phyloP scores from a whole-genome alignment of 2,797 vertebrate species.

The Brachymystax lenok region DNA sequence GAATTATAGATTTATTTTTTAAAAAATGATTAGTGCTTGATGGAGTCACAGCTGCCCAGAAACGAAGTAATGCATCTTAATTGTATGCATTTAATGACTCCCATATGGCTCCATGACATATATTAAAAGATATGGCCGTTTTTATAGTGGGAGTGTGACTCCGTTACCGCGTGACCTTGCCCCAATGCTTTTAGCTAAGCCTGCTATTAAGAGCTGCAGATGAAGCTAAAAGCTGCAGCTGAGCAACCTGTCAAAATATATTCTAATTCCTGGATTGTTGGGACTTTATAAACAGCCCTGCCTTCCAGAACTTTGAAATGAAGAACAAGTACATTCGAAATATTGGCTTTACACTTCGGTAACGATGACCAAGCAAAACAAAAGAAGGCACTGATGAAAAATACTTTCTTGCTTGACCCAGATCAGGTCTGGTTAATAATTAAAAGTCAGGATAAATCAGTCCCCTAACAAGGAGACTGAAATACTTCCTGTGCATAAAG shows the following conservation, averaged over 20 bases:
- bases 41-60: too few species aligned
- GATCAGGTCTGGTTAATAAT: conserved; percentile 53
- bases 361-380: conserved; percentile 28
- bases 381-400: conserved; percentile 35
- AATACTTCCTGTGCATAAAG: conserved; percentile 65
- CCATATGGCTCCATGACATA: too few species aligned
- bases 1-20: too few species aligned
- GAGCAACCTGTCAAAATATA: conserved; percentile 10
- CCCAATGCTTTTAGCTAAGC: conserved; percentile 17
- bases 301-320: background rate
- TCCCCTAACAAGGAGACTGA: conserved; percentile 57
- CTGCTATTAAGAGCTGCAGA: conserved; percentile 3
- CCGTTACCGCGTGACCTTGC: too few species aligned
- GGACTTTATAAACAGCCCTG: conserved; percentile 2
- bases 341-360: background rate
- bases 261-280: conserved; percentile 24
- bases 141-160: too few species aligned
- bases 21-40: too few species aligned
- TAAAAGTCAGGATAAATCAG: conserved; percentile 65
- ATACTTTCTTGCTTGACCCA: conserved; percentile 37
- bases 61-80: too few species aligned
- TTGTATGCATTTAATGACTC: too few species aligned
- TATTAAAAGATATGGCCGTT: too few species aligned
- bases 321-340: conserved; percentile 8
- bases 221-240: conserved; percentile 36